Percentiles rank a stretch among this genome's conserved stretches.
Evolutionary conservation across 2,888 invertebrate genomes (phyloP).

Genomic region (Pristionchus mayeri): DNA sequence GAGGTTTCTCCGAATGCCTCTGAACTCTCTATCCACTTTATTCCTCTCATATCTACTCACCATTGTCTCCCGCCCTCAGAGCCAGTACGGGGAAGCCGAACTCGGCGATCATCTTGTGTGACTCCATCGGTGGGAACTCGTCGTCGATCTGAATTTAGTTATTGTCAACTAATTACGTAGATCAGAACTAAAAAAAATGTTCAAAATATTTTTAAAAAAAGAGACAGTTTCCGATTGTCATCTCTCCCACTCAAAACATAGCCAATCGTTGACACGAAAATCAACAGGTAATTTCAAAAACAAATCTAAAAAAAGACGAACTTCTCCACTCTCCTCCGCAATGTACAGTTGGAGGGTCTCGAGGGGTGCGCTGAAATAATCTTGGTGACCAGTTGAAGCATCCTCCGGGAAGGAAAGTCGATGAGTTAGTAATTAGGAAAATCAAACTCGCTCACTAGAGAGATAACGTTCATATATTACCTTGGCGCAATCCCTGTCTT

Average conservation of each 20-base stretch:
- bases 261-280: no score
- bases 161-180: no score
- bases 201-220: no score
- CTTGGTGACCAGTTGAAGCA: not conserved
- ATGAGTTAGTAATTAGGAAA: no score
- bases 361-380: not conserved
- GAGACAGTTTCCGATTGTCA: no score
- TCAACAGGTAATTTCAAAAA: no score
- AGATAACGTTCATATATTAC: not conserved
- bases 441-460: no score
- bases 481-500: conserved; percentile 38
- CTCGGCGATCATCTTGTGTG: conserved; percentile 59
- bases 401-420: no score
- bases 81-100: conserved; percentile 52
- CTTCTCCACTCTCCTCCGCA: conserved; percentile 63
- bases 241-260: no score
- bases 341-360: conserved; percentile 47
- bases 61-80: conserved; percentile 2
- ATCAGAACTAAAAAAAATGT: no score
- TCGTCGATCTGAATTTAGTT: conserved; percentile 59
- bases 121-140: conserved; percentile 57
- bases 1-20: no score
- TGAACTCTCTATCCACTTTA: not conserved
- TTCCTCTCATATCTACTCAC: not conserved
- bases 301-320: not conserved